Evolutionary conservation across 1,140 invertebrate genomes (phyloP), one percentile per base, ranked within the genome.

Genomic region (Zaprionus ghesquierei): DNA sequence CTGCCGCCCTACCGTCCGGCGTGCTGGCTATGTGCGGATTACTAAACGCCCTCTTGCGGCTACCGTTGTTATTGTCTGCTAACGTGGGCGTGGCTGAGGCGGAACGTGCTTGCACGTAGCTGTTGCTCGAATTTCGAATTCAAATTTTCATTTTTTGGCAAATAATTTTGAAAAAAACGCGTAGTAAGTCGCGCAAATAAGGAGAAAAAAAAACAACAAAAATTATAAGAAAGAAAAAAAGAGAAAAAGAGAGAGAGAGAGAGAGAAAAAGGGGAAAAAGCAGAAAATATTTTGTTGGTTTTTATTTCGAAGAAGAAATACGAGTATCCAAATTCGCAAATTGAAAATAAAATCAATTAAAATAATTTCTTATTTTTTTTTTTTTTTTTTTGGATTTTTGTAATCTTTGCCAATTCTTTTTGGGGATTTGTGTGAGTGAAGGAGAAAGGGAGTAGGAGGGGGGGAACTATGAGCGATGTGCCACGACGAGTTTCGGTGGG

Each of bases 21-120:
- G 71, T 75, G 8, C 50, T 50, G 75, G 72, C 74, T 23, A 91
- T 85, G 6, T 91, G 90, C 2, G 90, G 90, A 58, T 91, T 91
- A 35, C 90, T 91, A 63, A 89, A 89, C 54, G 90, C 90, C 5
- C 90, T 60, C 13, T 91, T 90, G 51, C 90, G 86, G 66, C 29
- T 79, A 33, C 62, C 64, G 65, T 27, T 74, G 25, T 10, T 54
- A n/a, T 31, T 49, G 41, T 12, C 18, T 41, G 20, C 35, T 25
- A 53, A 15, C 13, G 54, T 23, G 49, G 50, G 46, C 20, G 66
- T 51, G 50, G 31, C 58, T 53, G 38, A 33, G 20, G 23, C 56
- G 75, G 25, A 33, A 44, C 55, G 22, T 22, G 38, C 53, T 10
- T 31, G 31, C 2, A 25, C 44, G 6, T 44, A 66, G 41, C 62